phyloP scores from a whole-genome alignment of 53 echinoderm and acorn worm genomes.

The Echinarachnius parma region DNA sequence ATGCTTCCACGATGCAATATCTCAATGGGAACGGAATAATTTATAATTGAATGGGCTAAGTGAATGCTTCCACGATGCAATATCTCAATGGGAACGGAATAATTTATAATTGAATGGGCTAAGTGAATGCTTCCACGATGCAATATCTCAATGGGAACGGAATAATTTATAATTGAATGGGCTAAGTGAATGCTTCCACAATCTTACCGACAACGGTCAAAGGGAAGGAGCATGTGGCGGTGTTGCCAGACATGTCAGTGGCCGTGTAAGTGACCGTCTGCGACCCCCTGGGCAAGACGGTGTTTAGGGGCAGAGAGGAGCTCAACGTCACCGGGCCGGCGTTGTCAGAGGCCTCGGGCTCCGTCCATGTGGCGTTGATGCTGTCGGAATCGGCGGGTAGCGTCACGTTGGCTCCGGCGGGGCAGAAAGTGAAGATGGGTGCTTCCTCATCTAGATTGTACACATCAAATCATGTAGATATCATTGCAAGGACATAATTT shows the following conservation, averaged over 20 bases:
- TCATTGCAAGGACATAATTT: no score
- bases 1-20: no score
- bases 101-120: no score
- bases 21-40: no score
- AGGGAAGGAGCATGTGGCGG: slow-evolving; percentile 29
- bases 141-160: no score
- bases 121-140: no score
- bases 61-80: no score
- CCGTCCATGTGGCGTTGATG: slow-evolving; percentile 48
- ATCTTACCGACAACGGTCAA: slow-evolving; percentile 44
- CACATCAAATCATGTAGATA: no score
- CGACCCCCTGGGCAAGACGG: slow-evolving; percentile 16
- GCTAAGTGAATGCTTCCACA: no score
- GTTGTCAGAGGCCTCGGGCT: slow-evolving; percentile 59
- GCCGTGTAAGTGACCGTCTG: slow-evolving; percentile 46
- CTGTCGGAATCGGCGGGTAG: slow-evolving; percentile 36
- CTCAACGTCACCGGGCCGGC: slow-evolving; percentile 16
- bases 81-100: no score
- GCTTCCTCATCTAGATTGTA: slow-evolving; percentile 51
- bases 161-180: no score
- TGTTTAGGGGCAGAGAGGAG: slow-evolving; percentile 7
- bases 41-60: no score
- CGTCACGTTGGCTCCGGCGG: slow-evolving; percentile 41
- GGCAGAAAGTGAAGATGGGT: slow-evolving; percentile 46
- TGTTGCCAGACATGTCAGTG: slow-evolving; percentile 40